A percentile compares a stretch with the other conserved stretches of the same genome.
phyloP scores from a whole-genome alignment of 2,888 invertebrate species.

The Vesta saturnalis region DNA sequence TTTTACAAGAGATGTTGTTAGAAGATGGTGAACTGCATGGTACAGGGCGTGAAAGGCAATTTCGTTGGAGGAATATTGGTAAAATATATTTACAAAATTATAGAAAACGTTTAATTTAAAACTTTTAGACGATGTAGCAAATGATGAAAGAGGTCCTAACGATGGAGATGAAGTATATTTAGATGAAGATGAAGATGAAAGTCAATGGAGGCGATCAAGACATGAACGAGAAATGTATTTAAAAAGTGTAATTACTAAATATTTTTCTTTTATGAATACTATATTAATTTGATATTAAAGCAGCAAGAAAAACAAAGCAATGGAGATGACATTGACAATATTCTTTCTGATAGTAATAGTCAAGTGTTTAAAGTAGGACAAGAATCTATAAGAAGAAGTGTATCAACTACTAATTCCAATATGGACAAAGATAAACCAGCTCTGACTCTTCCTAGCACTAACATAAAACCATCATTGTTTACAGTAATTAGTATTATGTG shows the following conservation, averaged over 20 bases:
- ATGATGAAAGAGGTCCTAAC: constrained; percentile 53
- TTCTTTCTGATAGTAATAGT: constrained; percentile 52
- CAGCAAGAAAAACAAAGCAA: constrained; percentile 59
- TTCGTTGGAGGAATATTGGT: constrained; percentile 87
- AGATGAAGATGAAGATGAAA: constrained; percentile 79
- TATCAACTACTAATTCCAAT: constrained; percentile 40
- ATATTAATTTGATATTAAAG: constrained; percentile 52
- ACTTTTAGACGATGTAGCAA: constrained; percentile 47
- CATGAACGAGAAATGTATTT: constrained; percentile 84
- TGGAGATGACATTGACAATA: constrained; percentile 47
- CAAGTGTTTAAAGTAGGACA: constrained; percentile 63
- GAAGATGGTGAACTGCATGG: constrained; percentile 89
- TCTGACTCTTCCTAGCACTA: constrained; percentile 50
- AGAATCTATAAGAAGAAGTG: constrained; percentile 54
- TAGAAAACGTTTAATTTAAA: not conserved
- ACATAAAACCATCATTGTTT: constrained; percentile 62
- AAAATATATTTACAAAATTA: constrained; percentile 35
- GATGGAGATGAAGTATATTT: constrained; percentile 64
- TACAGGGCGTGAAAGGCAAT: constrained; percentile 81
- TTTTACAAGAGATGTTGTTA: constrained; percentile 86
- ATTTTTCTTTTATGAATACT: constrained; percentile 1
- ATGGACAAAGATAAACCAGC: constrained; percentile 38
- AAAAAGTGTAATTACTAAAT: constrained; percentile 65
- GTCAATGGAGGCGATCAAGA: constrained; percentile 81
- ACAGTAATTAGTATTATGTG: constrained; percentile 59